Evolutionary conservation across 2,113 vertebrate species (phyloP), one percentile per base, ranked within the genome.

Genomic region (Megaceryle maxima): DNA sequence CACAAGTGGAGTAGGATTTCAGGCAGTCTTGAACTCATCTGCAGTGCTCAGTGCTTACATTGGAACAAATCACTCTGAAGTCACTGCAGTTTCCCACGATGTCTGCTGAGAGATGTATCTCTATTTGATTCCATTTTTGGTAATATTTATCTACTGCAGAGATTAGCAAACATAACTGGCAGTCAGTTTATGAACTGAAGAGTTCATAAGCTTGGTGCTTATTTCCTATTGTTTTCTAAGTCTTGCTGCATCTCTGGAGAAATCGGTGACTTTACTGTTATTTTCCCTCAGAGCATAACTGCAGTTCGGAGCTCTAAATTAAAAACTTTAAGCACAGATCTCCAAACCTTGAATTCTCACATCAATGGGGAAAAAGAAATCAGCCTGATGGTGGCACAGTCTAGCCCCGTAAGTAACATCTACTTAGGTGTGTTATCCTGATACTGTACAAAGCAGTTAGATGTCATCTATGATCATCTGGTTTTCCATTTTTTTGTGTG

Each of bases 71-170:
- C 33, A 6, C 56, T 57, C 48, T 50, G 69, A 59, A 31, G 11
- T 81, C 77, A 33, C 53, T n/a, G 0, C 3, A 3, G 31, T 44
- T 62, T 79, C 53, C 41, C 10, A 4, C 5, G 1, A 0, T 10
- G 26, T 19, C 62, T 89, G 48, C 66, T 79, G 78, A 78, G 55
- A 70, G 35, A 48, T 21, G 6, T 13, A 2, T 66, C 77, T 82
- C 50, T 24, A n/a, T 35, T 83, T 69, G n/a, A 56, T 77, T 74
- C 31, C 7, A 11, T 25, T 94, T 67, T 83, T 1, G 2, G 25
- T 75, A 50, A 12, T 56, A 33, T 51, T 51, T 80, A 10, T 51
- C 48, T 67, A 11, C 63, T 85, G 55, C 50, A 87, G 59, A 21
- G 11, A 39, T 63, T 24, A 59, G 41, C 59, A 73, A 44, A 63